A percentile compares a stretch with the other conserved stretches of the same genome.
Evolutionary conservation across 2,888 invertebrate species (phyloP).

Genomic region (Scrobipalpa costella): DNA sequence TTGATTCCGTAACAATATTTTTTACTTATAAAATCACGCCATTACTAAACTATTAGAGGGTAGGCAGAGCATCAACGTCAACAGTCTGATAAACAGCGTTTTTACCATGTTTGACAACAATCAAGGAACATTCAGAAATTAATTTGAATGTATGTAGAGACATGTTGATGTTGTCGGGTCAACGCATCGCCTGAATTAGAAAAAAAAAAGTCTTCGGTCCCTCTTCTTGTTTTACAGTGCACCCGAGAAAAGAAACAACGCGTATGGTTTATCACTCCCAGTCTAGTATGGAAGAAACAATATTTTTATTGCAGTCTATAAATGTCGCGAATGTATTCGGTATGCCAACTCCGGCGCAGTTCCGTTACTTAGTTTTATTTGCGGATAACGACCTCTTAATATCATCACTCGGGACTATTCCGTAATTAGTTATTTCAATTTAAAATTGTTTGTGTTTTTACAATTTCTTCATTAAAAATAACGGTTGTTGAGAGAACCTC

Average conservation of each 20-base stretch:
- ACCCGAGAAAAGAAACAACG: too few species aligned
- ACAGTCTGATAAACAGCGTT: too few species aligned
- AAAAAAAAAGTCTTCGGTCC: too few species aligned
- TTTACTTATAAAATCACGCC: too few species aligned
- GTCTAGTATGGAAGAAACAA: not conserved
- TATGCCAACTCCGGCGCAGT: not conserved
- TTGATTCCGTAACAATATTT: not conserved
- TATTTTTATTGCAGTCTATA: constrained; percentile 14
- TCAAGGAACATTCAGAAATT: too few species aligned
- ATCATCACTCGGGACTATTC: constrained; percentile 37
- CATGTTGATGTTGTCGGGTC: too few species aligned
- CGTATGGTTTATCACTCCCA: not conserved
- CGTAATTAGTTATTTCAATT: constrained; percentile 41
- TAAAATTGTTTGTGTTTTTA: constrained; percentile 34
- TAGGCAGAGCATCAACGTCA: too few species aligned
- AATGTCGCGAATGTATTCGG: constrained; percentile 11
- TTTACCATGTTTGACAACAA: too few species aligned
- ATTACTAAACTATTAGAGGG: too few species aligned
- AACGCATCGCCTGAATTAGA: too few species aligned
- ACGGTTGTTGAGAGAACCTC: not conserved
- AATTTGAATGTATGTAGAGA: too few species aligned
- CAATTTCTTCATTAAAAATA: constrained; percentile 13
- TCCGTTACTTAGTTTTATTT: constrained; percentile 31
- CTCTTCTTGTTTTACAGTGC: too few species aligned
- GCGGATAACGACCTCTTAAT: constrained; percentile 38